phyloP scores from a whole-genome alignment of 2,797 vertebrate genomes.

The Crenichthys baileyi region DNA sequence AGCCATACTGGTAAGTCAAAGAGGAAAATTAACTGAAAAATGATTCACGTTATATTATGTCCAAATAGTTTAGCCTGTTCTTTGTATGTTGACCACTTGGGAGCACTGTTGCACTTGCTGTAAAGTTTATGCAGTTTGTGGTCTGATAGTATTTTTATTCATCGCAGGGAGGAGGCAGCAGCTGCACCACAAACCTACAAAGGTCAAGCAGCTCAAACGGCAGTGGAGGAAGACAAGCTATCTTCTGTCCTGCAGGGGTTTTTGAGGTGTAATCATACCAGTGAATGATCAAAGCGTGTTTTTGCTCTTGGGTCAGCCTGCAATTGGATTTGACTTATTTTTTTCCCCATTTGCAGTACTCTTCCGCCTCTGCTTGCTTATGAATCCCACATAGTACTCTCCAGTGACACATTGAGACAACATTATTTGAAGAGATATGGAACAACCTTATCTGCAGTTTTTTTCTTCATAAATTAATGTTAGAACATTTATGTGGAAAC shows the following conservation, averaged over 20 bases:
- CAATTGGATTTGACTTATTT: conserved; percentile 29
- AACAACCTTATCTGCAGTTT: conserved; percentile 12
- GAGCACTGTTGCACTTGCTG: conserved; percentile 66
- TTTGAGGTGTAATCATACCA: conserved; percentile 64
- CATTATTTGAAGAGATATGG: conserved; percentile 11
- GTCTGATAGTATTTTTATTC: conserved; percentile 41
- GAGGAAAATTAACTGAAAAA: not conserved
- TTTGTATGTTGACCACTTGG: conserved; percentile 53
- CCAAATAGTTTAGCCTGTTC: not conserved
- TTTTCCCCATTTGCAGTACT: conserved; percentile 19
- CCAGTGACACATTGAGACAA: conserved; percentile 10
- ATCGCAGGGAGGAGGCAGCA: conserved; percentile 63
- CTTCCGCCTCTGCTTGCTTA: conserved; percentile 22
- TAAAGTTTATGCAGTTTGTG: not conserved
- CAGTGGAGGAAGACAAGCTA: conserved; percentile 54
- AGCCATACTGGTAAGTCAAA: not conserved
- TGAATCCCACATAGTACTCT: conserved; percentile 12
- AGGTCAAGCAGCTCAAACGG: conserved; percentile 64
- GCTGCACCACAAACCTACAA: conserved; percentile 56
- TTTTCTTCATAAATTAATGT: conserved; percentile 16
- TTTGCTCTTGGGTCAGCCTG: conserved; percentile 53
- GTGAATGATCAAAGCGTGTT: conserved; percentile 64
- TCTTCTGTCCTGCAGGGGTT: conserved; percentile 53
- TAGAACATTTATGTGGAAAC: conserved; percentile 1
- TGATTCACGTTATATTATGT: not conserved